A percentile compares a stretch with the other conserved stretches of the same genome.
phyloP scores from a whole-genome alignment of 2,797 vertebrate species.

The Gila robusta region DNA sequence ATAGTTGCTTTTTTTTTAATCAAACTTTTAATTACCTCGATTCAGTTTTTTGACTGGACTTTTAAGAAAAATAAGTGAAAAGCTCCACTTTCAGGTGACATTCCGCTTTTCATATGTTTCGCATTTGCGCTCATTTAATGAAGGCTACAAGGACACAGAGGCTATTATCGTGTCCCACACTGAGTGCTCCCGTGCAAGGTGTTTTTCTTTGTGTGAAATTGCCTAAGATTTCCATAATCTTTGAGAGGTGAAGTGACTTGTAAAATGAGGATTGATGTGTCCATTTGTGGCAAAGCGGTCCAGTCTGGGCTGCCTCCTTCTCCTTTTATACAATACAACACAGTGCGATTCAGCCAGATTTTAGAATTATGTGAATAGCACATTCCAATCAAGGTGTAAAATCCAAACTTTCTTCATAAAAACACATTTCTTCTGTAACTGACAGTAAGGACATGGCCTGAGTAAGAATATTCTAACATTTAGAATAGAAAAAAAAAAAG shows the following conservation, averaged over 20 bases:
- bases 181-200: conserved; percentile 61
- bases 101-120: conserved; percentile 20
- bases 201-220: conserved; percentile 64
- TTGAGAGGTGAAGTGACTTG: conserved; percentile 75
- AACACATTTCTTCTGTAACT: not conserved
- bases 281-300: conserved; percentile 81
- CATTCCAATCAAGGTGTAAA: conserved; percentile 22
- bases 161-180: conserved; percentile 60
- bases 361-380: conserved; percentile 34
- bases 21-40: conserved; percentile 43
- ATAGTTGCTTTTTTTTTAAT: conserved; percentile 24
- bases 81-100: conserved; percentile 38
- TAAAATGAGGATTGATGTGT: conserved; percentile 85
- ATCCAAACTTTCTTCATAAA: conserved; percentile 19
- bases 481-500: too few species aligned
- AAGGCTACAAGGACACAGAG: conserved; percentile 61
- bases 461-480: not conserved
- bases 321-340: conserved; percentile 35
- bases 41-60: conserved; percentile 29
- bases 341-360: conserved; percentile 37
- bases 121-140: conserved; percentile 54
- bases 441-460: conserved; percentile 11
- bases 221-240: conserved; percentile 64
- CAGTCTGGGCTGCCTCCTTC: conserved; percentile 49
- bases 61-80: conserved; percentile 17